Conservation (phyloP, 2,888 invertebrate species). For the Synergus laeviventris region DNA sequence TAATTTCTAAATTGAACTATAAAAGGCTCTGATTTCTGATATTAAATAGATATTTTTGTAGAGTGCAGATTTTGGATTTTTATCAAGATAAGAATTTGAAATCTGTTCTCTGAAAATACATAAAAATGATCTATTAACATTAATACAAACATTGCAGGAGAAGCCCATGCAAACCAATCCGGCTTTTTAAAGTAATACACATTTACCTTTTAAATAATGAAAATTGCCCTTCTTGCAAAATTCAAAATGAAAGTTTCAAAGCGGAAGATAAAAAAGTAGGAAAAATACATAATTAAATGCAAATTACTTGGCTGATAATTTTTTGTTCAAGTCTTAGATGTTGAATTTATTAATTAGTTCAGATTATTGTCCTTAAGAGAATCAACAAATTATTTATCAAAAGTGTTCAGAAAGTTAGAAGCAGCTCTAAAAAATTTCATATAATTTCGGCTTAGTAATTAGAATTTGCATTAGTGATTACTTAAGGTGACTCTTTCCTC, state of each 20-base stretch:
- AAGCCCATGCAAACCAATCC: not conserved
- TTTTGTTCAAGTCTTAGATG: not conserved
- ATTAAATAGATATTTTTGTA: not conserved
- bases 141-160: slow-evolving; percentile 16
- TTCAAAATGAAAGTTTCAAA: not conserved
- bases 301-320: not conserved
- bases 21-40: not conserved
- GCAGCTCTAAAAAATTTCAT: too few relatives aligned
- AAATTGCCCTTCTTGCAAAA: not conserved
- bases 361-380: not conserved
- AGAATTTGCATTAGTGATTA: not conserved
- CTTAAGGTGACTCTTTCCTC: slow-evolving; percentile 36
- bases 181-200: not conserved
- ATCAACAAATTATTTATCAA: not conserved
- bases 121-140: not conserved
- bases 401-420: not conserved
- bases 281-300: not conserved
- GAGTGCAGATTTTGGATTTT: slow-evolving; percentile 9
- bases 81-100: not conserved
- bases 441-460: not conserved
- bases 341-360: not conserved
- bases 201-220: not conserved
- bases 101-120: not conserved
- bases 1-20: not conserved
- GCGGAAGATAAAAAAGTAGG: not conserved